These are phyloP conservation scores for Eutolmus rufibarbis DNA, from an alignment of 2,888 invertebrate species.

Conservation along the genomic window DNA sequence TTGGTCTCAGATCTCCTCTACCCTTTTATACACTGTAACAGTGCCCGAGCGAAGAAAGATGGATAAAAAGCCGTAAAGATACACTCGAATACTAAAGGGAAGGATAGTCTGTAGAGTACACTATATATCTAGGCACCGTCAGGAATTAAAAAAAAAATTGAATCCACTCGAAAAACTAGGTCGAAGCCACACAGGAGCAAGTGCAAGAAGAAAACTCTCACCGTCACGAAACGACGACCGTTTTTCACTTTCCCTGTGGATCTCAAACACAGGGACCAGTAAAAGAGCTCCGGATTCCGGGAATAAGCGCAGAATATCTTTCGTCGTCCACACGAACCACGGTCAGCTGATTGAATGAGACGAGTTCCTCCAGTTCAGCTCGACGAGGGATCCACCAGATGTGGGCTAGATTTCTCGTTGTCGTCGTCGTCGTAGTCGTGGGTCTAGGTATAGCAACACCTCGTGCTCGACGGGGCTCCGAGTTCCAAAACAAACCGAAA, in stretches of 20 bases:
- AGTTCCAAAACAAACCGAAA: background rate
- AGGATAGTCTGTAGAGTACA: background rate
- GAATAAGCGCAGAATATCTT: background rate
- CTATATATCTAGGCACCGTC: background rate
- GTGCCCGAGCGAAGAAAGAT: background rate
- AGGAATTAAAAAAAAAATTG: background rate
- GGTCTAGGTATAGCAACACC: background rate
- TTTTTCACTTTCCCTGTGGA: slow-evolving; percentile 28
- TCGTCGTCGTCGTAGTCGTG: background rate
- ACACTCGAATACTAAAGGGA: background rate
- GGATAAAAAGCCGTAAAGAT: background rate
- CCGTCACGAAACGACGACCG: background rate
- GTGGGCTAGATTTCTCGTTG: background rate
- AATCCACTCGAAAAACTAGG: background rate
- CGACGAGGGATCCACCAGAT: background rate
- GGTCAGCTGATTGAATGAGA: slow-evolving; percentile 36
- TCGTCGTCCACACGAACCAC: slow-evolving; percentile 13
- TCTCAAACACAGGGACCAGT: background rate
- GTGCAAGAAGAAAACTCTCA: slow-evolving; percentile 11
- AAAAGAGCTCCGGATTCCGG: background rate
- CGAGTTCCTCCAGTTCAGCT: background rate
- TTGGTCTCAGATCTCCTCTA: slow-evolving; percentile 1
- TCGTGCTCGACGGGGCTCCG: background rate
- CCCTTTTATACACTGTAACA: background rate
- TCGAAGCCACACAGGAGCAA: slow-evolving; percentile 3